Conservation (phyloP, 2,113 vertebrate species). For the Aegotheles bennettii region DNA sequence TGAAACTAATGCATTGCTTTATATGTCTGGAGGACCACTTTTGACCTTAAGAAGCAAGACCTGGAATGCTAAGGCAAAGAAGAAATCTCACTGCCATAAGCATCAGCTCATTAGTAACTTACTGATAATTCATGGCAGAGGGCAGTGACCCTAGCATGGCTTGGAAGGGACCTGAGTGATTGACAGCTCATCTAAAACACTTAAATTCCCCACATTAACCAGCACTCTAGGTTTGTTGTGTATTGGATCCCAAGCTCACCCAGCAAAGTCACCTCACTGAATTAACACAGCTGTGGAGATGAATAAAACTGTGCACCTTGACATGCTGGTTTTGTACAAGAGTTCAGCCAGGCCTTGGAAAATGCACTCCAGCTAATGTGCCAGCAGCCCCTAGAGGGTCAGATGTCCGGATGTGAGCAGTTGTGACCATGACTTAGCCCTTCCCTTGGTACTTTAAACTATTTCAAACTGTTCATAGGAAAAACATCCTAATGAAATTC, state of each 20-base stretch:
- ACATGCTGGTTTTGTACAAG: neutral
- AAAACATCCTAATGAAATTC: neutral
- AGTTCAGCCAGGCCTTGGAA: neutral
- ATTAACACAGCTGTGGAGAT: neutral
- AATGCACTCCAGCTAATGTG: neutral
- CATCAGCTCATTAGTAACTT: constrained; percentile 30
- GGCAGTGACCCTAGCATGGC: neutral
- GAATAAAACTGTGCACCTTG: neutral
- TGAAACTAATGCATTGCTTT: neutral
- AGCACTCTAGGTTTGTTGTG: neutral
- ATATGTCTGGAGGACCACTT: neutral
- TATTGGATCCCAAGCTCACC: fast-evolving
- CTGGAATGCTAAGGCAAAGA: neutral
- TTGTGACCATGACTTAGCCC: neutral
- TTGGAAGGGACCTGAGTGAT: neutral
- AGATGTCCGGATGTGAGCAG: neutral
- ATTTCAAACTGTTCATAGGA: neutral
- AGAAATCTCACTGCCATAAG: neutral
- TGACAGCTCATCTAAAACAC: neutral
- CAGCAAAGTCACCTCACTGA: neutral
- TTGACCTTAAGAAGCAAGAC: neutral
- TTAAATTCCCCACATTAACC: neutral
- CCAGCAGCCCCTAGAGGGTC: neutral
- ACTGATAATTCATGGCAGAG: neutral
- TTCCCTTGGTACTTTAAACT: neutral